phyloP scores from a whole-genome alignment of 2,797 vertebrate species.

The Cyprinodon diabolis region DNA sequence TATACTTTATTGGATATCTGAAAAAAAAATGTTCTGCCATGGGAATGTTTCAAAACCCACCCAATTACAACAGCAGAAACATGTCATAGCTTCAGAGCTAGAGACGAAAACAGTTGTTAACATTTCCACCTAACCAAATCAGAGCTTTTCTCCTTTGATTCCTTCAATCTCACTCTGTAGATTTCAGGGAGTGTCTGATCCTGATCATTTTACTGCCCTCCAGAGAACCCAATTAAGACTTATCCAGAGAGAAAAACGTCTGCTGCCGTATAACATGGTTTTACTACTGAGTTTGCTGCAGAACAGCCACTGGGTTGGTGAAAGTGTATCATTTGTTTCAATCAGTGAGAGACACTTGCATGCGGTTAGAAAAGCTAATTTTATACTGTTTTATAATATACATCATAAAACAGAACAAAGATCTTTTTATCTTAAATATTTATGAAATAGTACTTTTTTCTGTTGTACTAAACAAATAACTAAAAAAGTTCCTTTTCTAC shows the following conservation, averaged over 20 bases:
- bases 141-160: conserved; percentile 46
- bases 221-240: conserved; percentile 34
- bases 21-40: not conserved
- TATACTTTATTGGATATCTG: not conserved
- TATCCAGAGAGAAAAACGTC: conserved; percentile 25
- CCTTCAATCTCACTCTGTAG: conserved; percentile 1
- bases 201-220: conserved; percentile 19
- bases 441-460: not conserved
- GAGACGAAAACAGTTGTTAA: conserved; percentile 41
- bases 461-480: not conserved
- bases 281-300: conserved; percentile 42
- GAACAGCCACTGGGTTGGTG: conserved; percentile 31
- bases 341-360: conserved; percentile 35
- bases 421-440: not conserved
- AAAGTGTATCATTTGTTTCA: conserved; percentile 52
- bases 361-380: conserved; percentile 37
- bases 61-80: not conserved
- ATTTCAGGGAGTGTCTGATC: conserved; percentile 10
- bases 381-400: conserved; percentile 17
- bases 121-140: conserved; percentile 36
- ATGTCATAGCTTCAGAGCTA: conserved; percentile 5
- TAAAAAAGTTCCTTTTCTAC: not conserved
- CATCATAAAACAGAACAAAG: conserved; percentile 34
- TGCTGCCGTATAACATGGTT: conserved; percentile 39
- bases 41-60: not conserved